Conservation (phyloP, 2,113 vertebrate genomes). For the Neolamprologus hecqui region DNA sequence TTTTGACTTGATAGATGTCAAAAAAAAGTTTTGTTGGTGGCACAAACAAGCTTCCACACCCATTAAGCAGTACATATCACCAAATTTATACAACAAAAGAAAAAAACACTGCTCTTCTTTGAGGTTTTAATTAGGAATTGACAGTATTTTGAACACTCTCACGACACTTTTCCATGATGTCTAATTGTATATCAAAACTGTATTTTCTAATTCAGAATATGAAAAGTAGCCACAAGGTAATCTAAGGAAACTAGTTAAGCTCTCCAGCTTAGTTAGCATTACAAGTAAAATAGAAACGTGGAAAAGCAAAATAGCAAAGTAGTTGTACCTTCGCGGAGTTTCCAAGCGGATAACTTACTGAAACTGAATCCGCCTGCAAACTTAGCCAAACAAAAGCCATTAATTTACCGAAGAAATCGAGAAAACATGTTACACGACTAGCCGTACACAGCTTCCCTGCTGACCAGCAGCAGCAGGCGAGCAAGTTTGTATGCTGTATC, state of each 20-base stretch:
- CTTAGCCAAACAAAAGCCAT: background rate
- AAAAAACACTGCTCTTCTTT: background rate
- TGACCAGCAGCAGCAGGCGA: background rate
- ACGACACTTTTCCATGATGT: background rate
- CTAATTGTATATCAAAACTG: background rate
- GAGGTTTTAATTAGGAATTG: background rate
- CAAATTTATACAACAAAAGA: background rate
- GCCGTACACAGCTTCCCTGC: background rate
- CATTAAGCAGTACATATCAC: background rate
- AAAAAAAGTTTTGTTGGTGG: background rate
- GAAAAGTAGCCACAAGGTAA: background rate
- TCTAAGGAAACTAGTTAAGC: background rate
- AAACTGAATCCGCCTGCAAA: background rate
- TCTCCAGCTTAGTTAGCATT: background rate
- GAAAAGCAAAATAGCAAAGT: background rate
- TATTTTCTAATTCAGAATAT: background rate
- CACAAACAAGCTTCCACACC: background rate
- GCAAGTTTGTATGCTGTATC: conserved; percentile 20
- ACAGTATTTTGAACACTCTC: background rate
- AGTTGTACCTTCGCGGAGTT: background rate
- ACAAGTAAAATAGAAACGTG: background rate
- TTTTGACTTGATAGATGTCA: background rate
- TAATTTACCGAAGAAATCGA: background rate
- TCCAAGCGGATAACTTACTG: background rate
- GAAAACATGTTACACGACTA: background rate